Conservation (phyloP, 2,797 vertebrate genomes). For the Sciurus carolinensis region DNA sequence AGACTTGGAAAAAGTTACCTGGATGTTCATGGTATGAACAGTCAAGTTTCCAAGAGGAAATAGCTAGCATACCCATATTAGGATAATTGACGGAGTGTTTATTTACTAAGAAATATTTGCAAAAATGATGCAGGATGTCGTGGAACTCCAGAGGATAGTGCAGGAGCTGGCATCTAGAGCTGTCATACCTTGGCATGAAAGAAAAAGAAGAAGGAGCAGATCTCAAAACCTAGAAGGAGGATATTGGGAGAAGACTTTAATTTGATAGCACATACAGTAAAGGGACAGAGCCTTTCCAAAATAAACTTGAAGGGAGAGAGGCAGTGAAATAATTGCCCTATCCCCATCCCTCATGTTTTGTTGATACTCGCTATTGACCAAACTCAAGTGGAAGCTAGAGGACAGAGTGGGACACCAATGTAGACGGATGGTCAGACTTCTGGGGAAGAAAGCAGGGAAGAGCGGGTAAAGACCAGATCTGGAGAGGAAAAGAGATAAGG, state of each 20-base stretch:
- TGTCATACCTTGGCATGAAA: not conserved
- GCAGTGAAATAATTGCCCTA: not conserved
- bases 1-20: not conserved
- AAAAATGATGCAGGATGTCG: not conserved
- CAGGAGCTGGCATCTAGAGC: not conserved
- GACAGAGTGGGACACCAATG: not conserved
- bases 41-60: not conserved
- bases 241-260: not conserved
- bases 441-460: not conserved
- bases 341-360: not conserved
- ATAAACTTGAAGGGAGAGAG: not conserved
- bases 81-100: not conserved
- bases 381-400: not conserved
- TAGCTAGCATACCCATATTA: not conserved
- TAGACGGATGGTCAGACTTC: not conserved
- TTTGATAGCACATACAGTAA: not conserved
- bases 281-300: not conserved
- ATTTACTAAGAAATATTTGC: not conserved
- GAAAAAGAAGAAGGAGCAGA: not conserved
- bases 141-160: not conserved
- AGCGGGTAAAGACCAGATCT: not conserved
- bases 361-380: not conserved
- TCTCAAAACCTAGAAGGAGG: not conserved
- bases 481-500: not conserved
- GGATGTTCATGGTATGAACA: not conserved